Base-by-base conservation (phyloP, 2,888 invertebrate genomes). In the Baronia brevicornis region DNA sequence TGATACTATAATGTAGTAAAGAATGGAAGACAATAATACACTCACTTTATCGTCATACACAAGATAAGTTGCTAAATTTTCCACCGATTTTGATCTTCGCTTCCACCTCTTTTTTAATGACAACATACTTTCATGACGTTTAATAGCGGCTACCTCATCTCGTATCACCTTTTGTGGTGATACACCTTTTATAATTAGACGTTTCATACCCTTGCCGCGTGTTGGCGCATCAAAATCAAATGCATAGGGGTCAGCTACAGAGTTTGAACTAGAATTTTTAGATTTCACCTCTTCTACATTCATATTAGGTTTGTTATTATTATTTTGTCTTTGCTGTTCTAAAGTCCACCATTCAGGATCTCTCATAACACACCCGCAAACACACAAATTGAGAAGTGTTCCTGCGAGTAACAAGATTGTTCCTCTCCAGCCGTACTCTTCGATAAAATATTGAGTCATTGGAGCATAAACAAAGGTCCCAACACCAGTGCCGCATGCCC, bases 401-500 rank as follows among this genome's bases (percentile, higher is more conserved):
- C 94, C 95, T 1, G 93, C 91, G n/a, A 96, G 70, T 12, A 95
- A 77, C 0, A 95, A 70, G 7, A 92, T 90, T 1, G 94, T 90
- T 5, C 94, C 94, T 39, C 94, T 86, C 95, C 95, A 96, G n/a
- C 92, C 92, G 58, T 88, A 95, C 46, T 90, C 88, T 37, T 89
- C 86, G 20, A 95, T 88, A 36, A 93, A 88, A 63, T 87, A 91
- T 39, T 91, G 91, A 0, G 94, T 94, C 75, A 95, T 87, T 0
- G 95, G 95, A 4, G 95, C 94, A 60, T 94, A 95, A 1, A 95
- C 75, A 54, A 95, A 94, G 0, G 96, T 96, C 5, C 96, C 96
- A 26, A 95, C 90, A 0, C 95, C 95, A 0, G 94, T 94, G 3
- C 96, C 96, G 50, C 94, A 94, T 0, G 95, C 95, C 1, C 94